phyloP scores from a whole-genome alignment of 2,888 invertebrate genomes.

The Quadriops clusia region DNA sequence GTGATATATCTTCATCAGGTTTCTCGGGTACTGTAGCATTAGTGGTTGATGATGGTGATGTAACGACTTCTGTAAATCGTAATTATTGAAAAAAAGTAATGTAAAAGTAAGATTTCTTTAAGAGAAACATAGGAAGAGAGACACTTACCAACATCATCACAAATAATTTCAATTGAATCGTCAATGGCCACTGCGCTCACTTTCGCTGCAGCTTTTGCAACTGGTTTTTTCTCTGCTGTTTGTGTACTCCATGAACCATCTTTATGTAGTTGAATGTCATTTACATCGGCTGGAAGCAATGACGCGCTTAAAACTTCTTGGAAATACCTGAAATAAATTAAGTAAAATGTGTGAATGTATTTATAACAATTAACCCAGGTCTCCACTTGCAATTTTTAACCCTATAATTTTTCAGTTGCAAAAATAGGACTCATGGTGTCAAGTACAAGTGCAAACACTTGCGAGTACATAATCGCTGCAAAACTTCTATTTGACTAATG shows the following conservation, averaged over 20 bases:
- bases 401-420: too few relatives aligned
- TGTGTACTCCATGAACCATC: constrained; percentile 78
- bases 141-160: constrained; percentile 59
- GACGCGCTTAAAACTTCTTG: constrained; percentile 67
- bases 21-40: constrained; percentile 20
- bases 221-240: constrained; percentile 46
- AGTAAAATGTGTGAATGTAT: neutral
- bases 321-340: constrained; percentile 51
- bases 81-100: constrained; percentile 5
- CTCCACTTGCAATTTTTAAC: too few relatives aligned
- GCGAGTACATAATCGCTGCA: too few relatives aligned
- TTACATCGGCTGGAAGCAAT: constrained; percentile 56
- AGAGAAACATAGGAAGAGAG: constrained; percentile 1
- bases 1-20: constrained; percentile 12
- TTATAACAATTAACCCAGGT: too few relatives aligned
- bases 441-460: too few relatives aligned
- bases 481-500: too few relatives aligned
- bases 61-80: constrained; percentile 25
- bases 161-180: constrained; percentile 58
- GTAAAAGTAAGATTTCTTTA: neutral
- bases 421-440: too few relatives aligned
- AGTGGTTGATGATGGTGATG: constrained; percentile 19
- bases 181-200: constrained; percentile 27
- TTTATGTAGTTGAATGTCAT: constrained; percentile 71
- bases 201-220: constrained; percentile 39